Base-by-base conservation (phyloP, 2,888 invertebrate species). In the Neoitamus cyanurus region DNA sequence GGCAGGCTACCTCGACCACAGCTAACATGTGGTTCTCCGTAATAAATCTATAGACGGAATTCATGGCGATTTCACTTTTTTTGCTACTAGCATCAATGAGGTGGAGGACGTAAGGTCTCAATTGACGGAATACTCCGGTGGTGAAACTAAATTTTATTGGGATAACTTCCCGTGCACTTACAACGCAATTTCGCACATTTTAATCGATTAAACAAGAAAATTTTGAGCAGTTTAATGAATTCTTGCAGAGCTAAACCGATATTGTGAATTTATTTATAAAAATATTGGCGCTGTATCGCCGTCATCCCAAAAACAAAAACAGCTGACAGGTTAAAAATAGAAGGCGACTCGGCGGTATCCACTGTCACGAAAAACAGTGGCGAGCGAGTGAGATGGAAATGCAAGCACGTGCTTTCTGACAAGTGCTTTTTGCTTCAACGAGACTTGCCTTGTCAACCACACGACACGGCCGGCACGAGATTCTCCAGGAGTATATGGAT, bases 11-110 rank as follows among this genome's bases (percentile, higher is more conserved):
- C 91, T 95, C 95, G 88, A 95, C 94, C 87, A 94, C 92, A 46
- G 94, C 94, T 88, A 94, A 89, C 88, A 94, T 93, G 88, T 94
- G 94, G 89, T 94, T 94, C 90, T 93, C 93, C 90, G 94, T 94
- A 88, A 95, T 93, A 90, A 94, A 95, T 91, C 94, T 93, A 90
- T 94, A 93, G 88, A 95, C 92, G 88, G 92, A 92, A 92, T 94
- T 94, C 94, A 94, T 94, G 36, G 68, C 28, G 11, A 36, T 11
- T 37, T 42, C 58, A 34, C 37, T 11, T 7, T 0, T 30, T 82
- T 28, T 20, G 20, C 13, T 4, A 30, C n/a, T 20, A 58, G 1
- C 42, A 31, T 31, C 2, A 4, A 31, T 31, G 31, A 31, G 31
- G 31, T 31, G 31, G 31, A 5, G 2, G 42, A 42, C n/a, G 42